These are phyloP conservation scores for Kryptolebias marmoratus DNA, from an alignment of 2,113 vertebrate genomes.

Conservation along the genomic window DNA sequence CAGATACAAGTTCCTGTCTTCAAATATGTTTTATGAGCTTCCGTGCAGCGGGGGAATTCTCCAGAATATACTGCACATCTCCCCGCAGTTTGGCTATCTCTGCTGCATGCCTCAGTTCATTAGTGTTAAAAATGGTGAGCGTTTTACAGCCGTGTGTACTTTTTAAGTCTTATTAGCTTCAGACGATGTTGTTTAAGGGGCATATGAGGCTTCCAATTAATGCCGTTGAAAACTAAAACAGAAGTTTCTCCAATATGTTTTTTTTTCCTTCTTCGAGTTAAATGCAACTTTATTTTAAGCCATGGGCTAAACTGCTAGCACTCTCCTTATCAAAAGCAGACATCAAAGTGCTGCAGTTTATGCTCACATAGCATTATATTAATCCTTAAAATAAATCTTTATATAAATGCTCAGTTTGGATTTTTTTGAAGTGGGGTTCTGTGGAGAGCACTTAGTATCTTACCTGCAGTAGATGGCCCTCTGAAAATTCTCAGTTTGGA, in stretches of 20 bases:
- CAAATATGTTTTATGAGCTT: constrained; percentile 77
- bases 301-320: constrained; percentile 50
- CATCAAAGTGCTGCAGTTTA: constrained; percentile 68
- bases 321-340: constrained; percentile 67
- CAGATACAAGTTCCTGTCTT: constrained; percentile 79
- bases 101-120: constrained; percentile 77
- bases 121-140: constrained; percentile 82
- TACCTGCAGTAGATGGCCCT: too few species aligned
- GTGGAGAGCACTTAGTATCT: too few species aligned
- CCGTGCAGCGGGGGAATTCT: constrained; percentile 76
- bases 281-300: constrained; percentile 63
- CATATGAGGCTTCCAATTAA: constrained; percentile 79
- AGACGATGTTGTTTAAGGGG: constrained; percentile 81
- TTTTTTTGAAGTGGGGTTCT: too few species aligned
- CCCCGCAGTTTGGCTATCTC: constrained; percentile 69
- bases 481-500: too few species aligned
- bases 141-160: constrained; percentile 81
- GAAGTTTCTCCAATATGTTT: constrained; percentile 62
- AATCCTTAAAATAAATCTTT: constrained; percentile 43
- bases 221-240: constrained; percentile 66
- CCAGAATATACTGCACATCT: constrained; percentile 73
- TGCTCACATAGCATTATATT: constrained; percentile 42
- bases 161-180: constrained; percentile 83
- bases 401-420: too few species aligned
- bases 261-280: constrained; percentile 31